Conservation (phyloP, 1,140 invertebrate species). For the Diabrotica undecimpunctata region DNA sequence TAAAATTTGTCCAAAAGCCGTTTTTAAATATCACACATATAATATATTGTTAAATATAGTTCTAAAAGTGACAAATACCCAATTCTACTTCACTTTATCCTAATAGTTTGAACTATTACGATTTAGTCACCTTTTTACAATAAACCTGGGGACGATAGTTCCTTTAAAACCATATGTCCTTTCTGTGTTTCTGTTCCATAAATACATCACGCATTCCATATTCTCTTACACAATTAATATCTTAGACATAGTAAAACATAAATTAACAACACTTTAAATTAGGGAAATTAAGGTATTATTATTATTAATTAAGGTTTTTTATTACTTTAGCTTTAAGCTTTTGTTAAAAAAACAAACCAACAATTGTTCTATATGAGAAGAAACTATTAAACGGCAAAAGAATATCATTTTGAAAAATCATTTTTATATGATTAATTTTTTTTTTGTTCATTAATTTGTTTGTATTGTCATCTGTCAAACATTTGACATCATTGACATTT, state of each 20-base stretch:
- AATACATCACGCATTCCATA: not conserved
- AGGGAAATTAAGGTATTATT: no score
- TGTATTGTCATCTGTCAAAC: no score
- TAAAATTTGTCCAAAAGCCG: conserved; percentile 31
- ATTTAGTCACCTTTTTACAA: not conserved
- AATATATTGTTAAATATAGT: conserved; percentile 11
- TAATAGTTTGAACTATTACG: not conserved
- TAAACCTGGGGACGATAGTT: not conserved
- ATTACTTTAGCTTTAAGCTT: no score
- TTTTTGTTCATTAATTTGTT: no score
- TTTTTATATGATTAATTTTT: no score
- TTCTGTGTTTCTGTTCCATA: not conserved
- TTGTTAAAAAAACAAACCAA: no score
- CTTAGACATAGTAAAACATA: not conserved
- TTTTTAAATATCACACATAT: conserved; percentile 25
- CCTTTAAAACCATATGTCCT: not conserved
- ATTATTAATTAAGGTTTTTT: no score
- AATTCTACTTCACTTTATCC: not conserved
- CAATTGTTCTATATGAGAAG: no score
- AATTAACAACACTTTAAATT: no score
- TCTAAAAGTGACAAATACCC: not conserved
- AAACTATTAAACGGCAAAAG: no score
- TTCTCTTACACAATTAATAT: conserved; percentile 14
- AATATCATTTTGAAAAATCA: no score
- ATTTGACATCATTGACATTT: no score